These are phyloP conservation scores for Chrysomallon squamiferum DNA, from an alignment of 1,140 invertebrate species.

Conservation along the genomic window DNA sequence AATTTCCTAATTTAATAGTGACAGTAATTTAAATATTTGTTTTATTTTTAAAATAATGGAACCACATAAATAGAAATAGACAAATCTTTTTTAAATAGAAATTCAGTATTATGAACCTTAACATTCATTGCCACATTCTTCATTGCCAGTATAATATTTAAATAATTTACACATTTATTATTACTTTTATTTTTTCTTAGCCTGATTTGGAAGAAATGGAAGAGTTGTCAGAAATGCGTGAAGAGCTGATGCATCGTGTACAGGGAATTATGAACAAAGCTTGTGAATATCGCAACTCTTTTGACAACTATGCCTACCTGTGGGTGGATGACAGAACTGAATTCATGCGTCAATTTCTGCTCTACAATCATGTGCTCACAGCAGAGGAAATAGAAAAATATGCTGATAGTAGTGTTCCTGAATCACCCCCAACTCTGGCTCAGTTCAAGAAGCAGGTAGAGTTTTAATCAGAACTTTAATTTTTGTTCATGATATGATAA, in stretches of 20 bases:
- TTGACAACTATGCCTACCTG: constrained; percentile 73
- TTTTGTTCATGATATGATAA: too few relatives aligned
- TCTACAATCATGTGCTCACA: constrained; percentile 84
- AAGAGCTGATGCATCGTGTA: constrained; percentile 62
- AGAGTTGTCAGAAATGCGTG: constrained; percentile 61
- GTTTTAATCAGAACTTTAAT: too few relatives aligned
- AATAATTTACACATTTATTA: too few relatives aligned
- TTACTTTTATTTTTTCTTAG: constrained; percentile 21
- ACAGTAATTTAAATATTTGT: too few relatives aligned
- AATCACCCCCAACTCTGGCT: constrained; percentile 82
- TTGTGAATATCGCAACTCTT: constrained; percentile 61
- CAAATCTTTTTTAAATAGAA: too few relatives aligned
- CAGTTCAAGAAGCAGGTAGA: constrained; percentile 83
- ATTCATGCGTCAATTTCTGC: constrained; percentile 88
- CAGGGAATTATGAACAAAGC: constrained; percentile 63
- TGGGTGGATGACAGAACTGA: constrained; percentile 89
- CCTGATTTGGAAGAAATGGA: constrained; percentile 63
- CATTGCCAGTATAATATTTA: too few relatives aligned
- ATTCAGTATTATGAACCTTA: too few relatives aligned
- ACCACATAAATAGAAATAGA: too few relatives aligned
- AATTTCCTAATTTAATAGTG: too few relatives aligned
- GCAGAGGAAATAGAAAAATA: constrained; percentile 86
- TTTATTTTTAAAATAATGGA: too few relatives aligned
- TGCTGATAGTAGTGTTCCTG: constrained; percentile 61
- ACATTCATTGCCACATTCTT: too few relatives aligned